phyloP scores from a whole-genome alignment of 2,797 vertebrate species.

The Periophthalmus magnuspinnatus region DNA sequence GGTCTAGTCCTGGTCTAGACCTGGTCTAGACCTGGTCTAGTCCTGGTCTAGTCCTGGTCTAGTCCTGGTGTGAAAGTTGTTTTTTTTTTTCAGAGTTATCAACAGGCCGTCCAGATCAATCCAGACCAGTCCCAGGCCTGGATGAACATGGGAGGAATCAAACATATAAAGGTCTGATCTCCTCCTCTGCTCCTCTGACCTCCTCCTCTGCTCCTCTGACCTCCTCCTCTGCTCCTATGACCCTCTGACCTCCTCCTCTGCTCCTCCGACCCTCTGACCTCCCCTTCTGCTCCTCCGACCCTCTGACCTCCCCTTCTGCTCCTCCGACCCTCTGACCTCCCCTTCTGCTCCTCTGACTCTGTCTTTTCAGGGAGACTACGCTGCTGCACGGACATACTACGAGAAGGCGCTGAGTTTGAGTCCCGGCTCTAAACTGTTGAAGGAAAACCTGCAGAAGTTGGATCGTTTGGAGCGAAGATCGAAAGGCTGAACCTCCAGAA shows the following conservation, averaged over 20 bases:
- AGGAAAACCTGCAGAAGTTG: slow-evolving; percentile 94
- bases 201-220: too few relatives aligned
- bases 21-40: neutral
- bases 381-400: slow-evolving; percentile 88
- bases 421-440: slow-evolving; percentile 89
- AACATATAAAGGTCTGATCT: slow-evolving; percentile 88
- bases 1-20: neutral
- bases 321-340: neutral
- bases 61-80: neutral
- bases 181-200: neutral
- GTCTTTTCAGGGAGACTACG: slow-evolving; percentile 86
- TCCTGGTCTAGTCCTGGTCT: neutral
- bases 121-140: slow-evolving; percentile 95
- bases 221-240: neutral
- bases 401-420: slow-evolving; percentile 87
- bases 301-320: neutral
- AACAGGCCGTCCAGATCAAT: slow-evolving; percentile 86
- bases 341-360: neutral
- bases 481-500: slow-evolving; percentile 59
- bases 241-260: neutral
- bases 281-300: too few relatives aligned
- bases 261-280: too few relatives aligned
- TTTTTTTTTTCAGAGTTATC: slow-evolving; percentile 84
- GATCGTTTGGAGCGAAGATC: slow-evolving; percentile 89
- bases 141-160: slow-evolving; percentile 99